These are phyloP conservation scores for Porites cylindrica DNA, from an alignment of 92 coral and sea anemone species.

Conservation along the genomic window DNA sequence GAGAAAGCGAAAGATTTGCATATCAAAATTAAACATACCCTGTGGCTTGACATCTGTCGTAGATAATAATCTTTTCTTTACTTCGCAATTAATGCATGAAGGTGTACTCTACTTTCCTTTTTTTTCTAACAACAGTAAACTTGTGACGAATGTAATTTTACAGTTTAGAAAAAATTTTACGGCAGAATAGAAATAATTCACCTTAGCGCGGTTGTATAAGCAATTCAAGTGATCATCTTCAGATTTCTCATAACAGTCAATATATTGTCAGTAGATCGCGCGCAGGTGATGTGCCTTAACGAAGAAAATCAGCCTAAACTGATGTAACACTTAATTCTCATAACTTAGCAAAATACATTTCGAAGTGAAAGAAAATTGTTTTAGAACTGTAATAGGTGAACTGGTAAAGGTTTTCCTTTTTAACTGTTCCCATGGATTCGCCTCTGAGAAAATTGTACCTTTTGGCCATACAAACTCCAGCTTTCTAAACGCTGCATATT, in stretches of 20 bases:
- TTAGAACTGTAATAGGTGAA: not conserved
- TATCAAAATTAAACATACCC: constrained; percentile 32
- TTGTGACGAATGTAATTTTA: no score
- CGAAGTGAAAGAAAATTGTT: not conserved
- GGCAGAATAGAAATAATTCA: not conserved
- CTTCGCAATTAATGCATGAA: constrained; percentile 24
- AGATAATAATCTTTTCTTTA: constrained; percentile 34
- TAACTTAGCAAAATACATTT: no score
- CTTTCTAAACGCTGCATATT: no score
- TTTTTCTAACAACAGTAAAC: not conserved
- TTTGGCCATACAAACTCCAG: no score
- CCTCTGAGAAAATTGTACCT: no score
- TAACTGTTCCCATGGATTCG: no score
- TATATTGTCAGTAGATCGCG: not conserved
- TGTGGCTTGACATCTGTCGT: constrained; percentile 52
- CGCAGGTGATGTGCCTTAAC: not conserved
- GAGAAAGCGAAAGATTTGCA: constrained; percentile 37
- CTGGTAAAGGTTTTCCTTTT: no score
- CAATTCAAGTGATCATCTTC: not conserved
- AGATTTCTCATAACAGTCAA: not conserved
- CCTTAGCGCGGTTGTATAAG: not conserved
- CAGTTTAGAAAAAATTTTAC: no score
- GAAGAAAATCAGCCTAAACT: not conserved
- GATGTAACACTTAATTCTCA: not conserved
- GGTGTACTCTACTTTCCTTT: not conserved